Evolutionary conservation across 2,113 vertebrate genomes (phyloP), one percentile per base, ranked within the genome.

Genomic region (Genyomyrus donnyi): DNA sequence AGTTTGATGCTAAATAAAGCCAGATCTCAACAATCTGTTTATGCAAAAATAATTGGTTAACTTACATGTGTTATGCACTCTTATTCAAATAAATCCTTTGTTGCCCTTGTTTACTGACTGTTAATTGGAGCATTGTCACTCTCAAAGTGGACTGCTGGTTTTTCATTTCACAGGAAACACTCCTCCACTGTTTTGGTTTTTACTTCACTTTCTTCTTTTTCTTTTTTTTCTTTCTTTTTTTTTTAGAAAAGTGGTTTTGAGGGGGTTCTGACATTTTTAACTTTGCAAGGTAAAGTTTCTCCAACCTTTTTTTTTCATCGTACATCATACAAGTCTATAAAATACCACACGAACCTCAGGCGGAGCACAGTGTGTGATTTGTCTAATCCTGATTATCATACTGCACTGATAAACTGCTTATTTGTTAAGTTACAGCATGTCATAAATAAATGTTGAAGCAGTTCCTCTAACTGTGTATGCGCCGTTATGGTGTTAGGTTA

Each of bases 21-120:
- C 80, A 85, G 90, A 92, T 80, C 88, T 90, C 90, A 19, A 94
- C 93, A 94, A 96, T 95, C 94, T 95, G 95, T 95, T 96, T 95
- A 96, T 95, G 94, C 94, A 93, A 94, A 93, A 95, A 95, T 95
- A 95, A 96, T 95, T 95, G 94, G 94, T 80, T 93, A 93, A 95
- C 94, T 94, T 95, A 95, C 92, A 93, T 93, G 93, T 93, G 94
- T 52, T 93, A 91, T 62, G 89, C 87, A 88, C 90, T 88, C 46
- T 90, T 80, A 90, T 88, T 90, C 90, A 83, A 62, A 90, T 88
- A 80, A 56, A 83, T 88, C 87, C 90, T 88, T 90, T 87, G 46
- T 88, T 88, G 74, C 31, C 66, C 86, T 88, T 90, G 90, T 90
- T 90, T 90, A 90, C 86, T 58, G 87, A 88, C 52, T 88, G 70